Evolutionary conservation across 2,113 vertebrate species (phyloP).

Genomic region (Pelecanus crispus): DNA sequence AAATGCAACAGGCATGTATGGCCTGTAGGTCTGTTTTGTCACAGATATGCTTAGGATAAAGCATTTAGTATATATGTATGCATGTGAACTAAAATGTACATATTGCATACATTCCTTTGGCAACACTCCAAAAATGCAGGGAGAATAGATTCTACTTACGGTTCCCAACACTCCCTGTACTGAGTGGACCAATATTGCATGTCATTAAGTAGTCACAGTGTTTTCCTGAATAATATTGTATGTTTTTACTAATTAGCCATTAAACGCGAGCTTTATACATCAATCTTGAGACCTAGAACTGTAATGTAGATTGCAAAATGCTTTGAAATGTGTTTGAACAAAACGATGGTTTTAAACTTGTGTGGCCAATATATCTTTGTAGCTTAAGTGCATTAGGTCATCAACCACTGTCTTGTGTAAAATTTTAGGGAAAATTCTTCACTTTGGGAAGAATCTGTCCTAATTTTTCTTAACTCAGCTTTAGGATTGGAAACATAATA

Average conservation of each 20-base stretch:
- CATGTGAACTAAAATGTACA: not conserved
- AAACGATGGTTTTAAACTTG: not conserved
- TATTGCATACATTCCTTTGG: not conserved
- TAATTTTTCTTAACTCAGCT: not conserved
- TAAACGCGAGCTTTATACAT: not conserved
- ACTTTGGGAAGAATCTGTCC: not conserved
- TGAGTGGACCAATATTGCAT: not conserved
- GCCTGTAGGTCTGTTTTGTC: not conserved
- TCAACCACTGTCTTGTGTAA: not conserved
- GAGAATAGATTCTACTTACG: not conserved
- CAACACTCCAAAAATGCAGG: not conserved
- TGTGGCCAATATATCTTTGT: not conserved
- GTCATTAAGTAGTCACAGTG: not conserved
- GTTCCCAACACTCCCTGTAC: not conserved
- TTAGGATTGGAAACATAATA: not conserved
- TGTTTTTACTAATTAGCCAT: not conserved
- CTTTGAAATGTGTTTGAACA: not conserved
- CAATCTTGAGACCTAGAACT: not conserved
- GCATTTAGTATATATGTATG: too few relatives aligned
- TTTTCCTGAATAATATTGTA: not conserved
- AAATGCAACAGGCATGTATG: not conserved
- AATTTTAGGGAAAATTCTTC: not conserved
- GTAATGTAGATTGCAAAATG: not conserved
- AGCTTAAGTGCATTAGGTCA: not conserved
- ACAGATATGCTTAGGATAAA: not conserved